These are phyloP conservation scores for Ligdia adustata DNA, from an alignment of 2,888 invertebrate genomes.

Conservation along the genomic window DNA sequence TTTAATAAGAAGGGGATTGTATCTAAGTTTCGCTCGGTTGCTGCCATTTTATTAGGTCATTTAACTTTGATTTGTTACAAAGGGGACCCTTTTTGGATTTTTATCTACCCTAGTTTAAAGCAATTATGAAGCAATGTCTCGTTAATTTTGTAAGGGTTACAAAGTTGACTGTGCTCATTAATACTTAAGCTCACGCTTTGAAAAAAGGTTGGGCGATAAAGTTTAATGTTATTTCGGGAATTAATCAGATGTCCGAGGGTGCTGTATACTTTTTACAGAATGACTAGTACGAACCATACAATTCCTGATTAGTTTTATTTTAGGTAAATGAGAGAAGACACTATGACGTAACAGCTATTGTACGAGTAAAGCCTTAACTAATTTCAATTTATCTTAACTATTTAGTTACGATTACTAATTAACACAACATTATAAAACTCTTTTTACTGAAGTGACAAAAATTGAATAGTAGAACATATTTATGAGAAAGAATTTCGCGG, in stretches of 20 bases:
- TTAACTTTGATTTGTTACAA: constrained; percentile 61
- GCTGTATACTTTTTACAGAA: too few species aligned
- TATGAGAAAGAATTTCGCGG: too few species aligned
- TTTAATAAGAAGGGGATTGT: constrained; percentile 58
- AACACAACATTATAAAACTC: too few species aligned
- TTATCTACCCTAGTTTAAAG: constrained; percentile 35
- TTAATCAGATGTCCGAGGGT: neutral
- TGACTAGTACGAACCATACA: too few species aligned
- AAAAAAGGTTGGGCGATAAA: constrained; percentile 12
- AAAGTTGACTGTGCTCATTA: constrained; percentile 20
- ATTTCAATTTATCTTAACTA: too few species aligned
- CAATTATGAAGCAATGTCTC: constrained; percentile 35
- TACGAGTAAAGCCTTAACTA: too few species aligned
- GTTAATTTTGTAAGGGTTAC: constrained; percentile 35
- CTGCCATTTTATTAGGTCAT: constrained; percentile 63
- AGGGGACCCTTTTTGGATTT: constrained; percentile 42
- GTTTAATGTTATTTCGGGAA: constrained; percentile 8
- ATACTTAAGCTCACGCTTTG: constrained; percentile 13
- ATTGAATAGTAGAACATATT: too few species aligned
- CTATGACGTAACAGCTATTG: too few species aligned
- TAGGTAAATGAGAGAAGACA: too few species aligned
- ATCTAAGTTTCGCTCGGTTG: constrained; percentile 53
- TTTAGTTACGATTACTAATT: too few species aligned
- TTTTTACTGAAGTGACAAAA: too few species aligned
- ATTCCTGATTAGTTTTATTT: too few species aligned